Evolutionary conservation across 2,113 vertebrate species (phyloP).

Genomic region (Notarius lentiginosus): DNA sequence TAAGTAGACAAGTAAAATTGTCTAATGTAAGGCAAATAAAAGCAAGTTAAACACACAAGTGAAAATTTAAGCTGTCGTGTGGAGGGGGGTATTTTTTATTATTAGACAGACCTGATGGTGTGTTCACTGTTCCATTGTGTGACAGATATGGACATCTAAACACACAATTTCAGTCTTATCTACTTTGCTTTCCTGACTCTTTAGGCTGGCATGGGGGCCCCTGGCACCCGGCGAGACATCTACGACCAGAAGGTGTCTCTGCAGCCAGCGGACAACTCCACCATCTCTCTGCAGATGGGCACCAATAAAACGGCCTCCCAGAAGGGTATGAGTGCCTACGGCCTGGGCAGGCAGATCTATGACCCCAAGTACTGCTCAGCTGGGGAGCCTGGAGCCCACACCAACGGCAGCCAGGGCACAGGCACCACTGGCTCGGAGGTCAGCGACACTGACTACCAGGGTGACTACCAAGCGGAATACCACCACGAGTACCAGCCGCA

Average conservation of each 20-base stretch:
- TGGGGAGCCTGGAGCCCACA: conserved; percentile 77
- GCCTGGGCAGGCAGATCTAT: conserved; percentile 87
- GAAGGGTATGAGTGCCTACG: conserved; percentile 87
- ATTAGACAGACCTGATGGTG: too few species aligned
- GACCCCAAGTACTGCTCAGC: conserved; percentile 86
- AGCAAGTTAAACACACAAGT: too few species aligned
- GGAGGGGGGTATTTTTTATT: background rate
- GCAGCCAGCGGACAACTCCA: conserved; percentile 82
- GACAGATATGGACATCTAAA: too few species aligned
- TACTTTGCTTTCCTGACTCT: background rate
- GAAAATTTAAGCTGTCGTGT: too few species aligned
- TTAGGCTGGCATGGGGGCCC: conserved; percentile 84
- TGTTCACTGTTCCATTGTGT: too few species aligned
- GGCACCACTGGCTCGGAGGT: conserved; percentile 84
- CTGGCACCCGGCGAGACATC: conserved; percentile 86
- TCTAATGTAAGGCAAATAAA: too few species aligned
- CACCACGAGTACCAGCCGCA: conserved; percentile 81
- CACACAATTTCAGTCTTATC: background rate
- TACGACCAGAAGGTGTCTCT: conserved; percentile 83
- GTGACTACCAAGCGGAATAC: conserved; percentile 82
- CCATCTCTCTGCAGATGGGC: conserved; percentile 89
- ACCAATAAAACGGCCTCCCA: conserved; percentile 89
- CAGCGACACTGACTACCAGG: conserved; percentile 88
- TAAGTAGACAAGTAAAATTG: too few species aligned
- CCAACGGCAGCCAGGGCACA: conserved; percentile 84